Percentiles rank a stretch among this genome's conserved stretches.
Evolutionary conservation across 2,113 vertebrate genomes (phyloP).

Genomic region (Trochalopteron elliotii): DNA sequence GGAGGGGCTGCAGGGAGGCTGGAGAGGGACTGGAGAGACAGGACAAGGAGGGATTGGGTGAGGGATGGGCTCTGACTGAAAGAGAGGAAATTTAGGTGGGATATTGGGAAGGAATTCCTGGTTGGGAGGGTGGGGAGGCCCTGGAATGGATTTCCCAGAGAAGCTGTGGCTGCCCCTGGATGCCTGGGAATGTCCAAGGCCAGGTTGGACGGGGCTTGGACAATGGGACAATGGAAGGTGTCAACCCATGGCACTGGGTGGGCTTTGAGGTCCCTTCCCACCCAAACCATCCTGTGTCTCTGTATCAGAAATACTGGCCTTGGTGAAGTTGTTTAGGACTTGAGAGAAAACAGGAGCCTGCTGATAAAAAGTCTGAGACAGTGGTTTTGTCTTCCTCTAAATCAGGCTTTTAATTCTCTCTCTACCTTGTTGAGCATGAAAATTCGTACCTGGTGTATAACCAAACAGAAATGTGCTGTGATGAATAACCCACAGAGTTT

Average conservation of each 20-base stretch:
- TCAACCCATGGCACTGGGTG: too few relatives aligned
- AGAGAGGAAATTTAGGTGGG: neutral
- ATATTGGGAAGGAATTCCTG: neutral
- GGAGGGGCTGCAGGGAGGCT: neutral
- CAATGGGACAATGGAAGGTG: rapidly evolving
- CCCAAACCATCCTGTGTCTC: neutral
- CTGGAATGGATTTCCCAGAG: neutral
- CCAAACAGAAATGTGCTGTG: neutral
- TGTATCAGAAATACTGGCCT: neutral
- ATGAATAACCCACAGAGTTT: neutral
- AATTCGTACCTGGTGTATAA: rapidly evolving
- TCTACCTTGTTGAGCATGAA: neutral
- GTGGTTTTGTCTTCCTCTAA: neutral
- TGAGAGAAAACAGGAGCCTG: neutral
- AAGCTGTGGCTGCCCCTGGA: neutral
- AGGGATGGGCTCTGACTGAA: neutral
- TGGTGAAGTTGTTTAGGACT: neutral
- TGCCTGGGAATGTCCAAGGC: neutral
- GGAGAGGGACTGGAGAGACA: neutral
- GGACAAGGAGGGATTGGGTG: neutral
- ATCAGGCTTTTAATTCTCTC: neutral
- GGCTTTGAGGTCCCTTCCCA: neutral
- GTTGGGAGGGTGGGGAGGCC: too few relatives aligned
- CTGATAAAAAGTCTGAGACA: neutral
- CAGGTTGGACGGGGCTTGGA: rapidly evolving